Evolutionary conservation across 2,113 vertebrate species (phyloP), one percentile per base, ranked within the genome.

Genomic region (Delphinus delphis): DNA sequence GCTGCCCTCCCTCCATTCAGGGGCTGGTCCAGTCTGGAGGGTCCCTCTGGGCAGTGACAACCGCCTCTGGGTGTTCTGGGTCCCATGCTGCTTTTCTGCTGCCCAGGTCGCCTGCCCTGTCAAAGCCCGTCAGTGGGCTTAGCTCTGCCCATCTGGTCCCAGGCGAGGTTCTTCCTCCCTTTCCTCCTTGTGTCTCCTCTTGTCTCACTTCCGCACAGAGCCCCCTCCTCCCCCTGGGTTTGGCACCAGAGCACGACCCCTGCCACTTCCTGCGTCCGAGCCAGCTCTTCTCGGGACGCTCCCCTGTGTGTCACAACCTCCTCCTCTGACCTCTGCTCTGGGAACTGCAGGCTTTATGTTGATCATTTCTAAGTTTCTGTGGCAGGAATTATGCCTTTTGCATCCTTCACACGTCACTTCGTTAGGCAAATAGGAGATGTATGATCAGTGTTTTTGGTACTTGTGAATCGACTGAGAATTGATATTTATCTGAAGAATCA

Each of bases 21-120:
- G 0, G 50, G 20, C 77, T 3, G 14, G 3, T 50, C 33, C 20
- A 1, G 3, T 36, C 33, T 36, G n/a, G 62, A n/a, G 92, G 36
- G 82, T 33, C 36, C 60, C 13, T 80, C 7, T 3, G 5, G 77
- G 50, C 77, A 58, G 13, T 53, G 21, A 33, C 4, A 1, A 0
- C 17, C 9, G 11, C 53, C 41, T 18, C 41, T 31, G 0, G 20
- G 44, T 33, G 6, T 36, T 14, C 7, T 70, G n/a, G 0, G 0
- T n/a, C 38, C 65, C 7, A 4, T 3, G 20, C 65, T 71, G 8
- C 1, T 82, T 33, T 33, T 92, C 14, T 17, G 21, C 60, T 44
- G 60, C 81, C 65, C 82, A 26, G 0, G 4, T 15, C 10, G 4
- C 44, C 14, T 15, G 38, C 80, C 44, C 15, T 1, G 1, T 38